phyloP scores from a whole-genome alignment of 2,888 invertebrate genomes.

The Epinotia demarniana region DNA sequence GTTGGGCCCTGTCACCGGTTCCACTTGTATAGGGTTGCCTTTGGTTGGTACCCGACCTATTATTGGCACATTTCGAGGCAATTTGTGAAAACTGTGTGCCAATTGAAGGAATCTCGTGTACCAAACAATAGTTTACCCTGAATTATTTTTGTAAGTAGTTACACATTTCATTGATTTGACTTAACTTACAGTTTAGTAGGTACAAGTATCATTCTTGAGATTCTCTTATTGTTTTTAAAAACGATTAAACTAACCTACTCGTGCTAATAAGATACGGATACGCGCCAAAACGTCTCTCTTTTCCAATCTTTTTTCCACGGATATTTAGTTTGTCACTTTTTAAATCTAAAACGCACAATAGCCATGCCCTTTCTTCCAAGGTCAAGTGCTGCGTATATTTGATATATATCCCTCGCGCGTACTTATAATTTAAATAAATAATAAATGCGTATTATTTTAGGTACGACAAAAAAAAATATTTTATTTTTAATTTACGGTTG shows the following conservation, averaged over 20 bases:
- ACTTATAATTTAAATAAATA: not conserved
- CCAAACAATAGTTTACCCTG: slow-evolving; percentile 1
- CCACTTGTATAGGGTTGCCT: slow-evolving; percentile 14
- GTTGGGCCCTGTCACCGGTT: slow-evolving; percentile 59
- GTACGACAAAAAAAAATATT: not conserved
- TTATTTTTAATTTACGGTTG: not conserved
- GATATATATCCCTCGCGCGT: not conserved
- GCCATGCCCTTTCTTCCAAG: too few species aligned
- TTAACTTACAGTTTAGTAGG: not conserved
- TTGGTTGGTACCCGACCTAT: not conserved
- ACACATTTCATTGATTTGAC: too few species aligned
- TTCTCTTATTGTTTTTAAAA: slow-evolving; percentile 1
- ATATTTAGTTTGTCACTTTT: not conserved
- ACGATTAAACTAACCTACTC: not conserved
- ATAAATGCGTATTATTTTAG: too few species aligned
- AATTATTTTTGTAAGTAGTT: not conserved
- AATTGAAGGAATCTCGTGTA: not conserved
- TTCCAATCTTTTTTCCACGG: too few species aligned
- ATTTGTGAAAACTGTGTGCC: not conserved
- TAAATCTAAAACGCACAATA: not conserved
- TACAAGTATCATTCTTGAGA: slow-evolving; percentile 9
- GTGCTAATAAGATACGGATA: not conserved
- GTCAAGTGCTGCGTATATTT: too few species aligned
- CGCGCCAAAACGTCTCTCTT: not conserved
- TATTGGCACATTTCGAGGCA: slow-evolving; percentile 3